Evolutionary conservation across 2,113 vertebrate genomes (phyloP).

Genomic region (Centrocercus urophasianus): DNA sequence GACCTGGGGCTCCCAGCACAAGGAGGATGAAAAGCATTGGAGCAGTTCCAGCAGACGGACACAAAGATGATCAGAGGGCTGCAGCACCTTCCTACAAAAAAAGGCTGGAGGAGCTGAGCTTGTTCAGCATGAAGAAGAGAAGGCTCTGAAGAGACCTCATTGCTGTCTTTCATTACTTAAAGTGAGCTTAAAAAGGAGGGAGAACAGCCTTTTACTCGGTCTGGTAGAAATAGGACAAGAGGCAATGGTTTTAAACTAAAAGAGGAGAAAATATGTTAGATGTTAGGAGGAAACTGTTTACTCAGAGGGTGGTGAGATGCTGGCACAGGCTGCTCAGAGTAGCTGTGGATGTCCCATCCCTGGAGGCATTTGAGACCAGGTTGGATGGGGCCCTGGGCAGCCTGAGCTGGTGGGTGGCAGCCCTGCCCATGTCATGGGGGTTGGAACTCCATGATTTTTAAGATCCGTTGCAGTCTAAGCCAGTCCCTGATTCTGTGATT

Average conservation of each 20-base stretch:
- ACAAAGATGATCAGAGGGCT: not conserved
- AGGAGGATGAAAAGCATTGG: not conserved
- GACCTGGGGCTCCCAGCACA: no score
- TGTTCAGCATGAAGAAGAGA: not conserved
- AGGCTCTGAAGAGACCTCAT: not conserved
- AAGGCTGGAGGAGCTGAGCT: not conserved
- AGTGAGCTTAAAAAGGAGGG: not conserved
- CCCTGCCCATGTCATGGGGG: no score
- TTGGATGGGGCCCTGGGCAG: not conserved
- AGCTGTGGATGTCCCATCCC: not conserved
- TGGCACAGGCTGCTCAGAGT: not conserved
- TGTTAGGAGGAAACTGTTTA: not conserved
- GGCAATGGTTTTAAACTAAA: not conserved
- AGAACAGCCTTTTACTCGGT: not conserved
- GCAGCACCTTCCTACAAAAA: not conserved
- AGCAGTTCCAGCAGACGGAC: not conserved
- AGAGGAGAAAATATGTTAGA: not conserved
- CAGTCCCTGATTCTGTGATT: not conserved
- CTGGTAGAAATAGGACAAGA: not conserved
- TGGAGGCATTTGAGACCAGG: not conserved
- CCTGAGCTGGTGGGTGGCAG: not conserved
- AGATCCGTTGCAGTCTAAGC: not conserved
- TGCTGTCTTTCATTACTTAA: not conserved
- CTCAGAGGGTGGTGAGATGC: not conserved
- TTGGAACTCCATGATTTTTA: not conserved